These are phyloP conservation scores for Ophonus ardosiacus DNA, from an alignment of 2,888 invertebrate species.

Conservation along the genomic window DNA sequence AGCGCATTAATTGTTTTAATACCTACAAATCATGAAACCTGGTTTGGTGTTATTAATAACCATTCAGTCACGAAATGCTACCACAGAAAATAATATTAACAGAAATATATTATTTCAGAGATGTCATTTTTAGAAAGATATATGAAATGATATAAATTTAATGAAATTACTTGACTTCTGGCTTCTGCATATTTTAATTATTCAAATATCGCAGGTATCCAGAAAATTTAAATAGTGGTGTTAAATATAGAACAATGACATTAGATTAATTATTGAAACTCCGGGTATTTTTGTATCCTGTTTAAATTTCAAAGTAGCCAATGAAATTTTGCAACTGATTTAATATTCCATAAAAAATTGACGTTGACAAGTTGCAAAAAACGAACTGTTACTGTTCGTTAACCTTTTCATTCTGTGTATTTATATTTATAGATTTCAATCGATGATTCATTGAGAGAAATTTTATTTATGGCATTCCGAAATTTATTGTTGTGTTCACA, in stretches of 20 bases:
- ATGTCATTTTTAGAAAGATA: neutral
- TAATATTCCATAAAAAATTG: constrained; percentile 11
- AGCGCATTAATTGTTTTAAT: constrained; percentile 19
- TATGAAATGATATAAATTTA: neutral
- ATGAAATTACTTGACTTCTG: neutral
- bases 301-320: too few species aligned
- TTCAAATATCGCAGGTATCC: too few species aligned
- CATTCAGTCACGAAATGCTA: constrained; percentile 15
- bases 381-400: constrained; percentile 17
- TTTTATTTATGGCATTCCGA: constrained; percentile 16
- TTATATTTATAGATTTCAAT: constrained; percentile 28
- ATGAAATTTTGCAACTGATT: neutral
- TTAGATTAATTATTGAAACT: too few species aligned
- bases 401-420: neutral
- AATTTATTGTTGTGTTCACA: constrained; percentile 12
- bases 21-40: constrained; percentile 23
- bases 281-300: too few species aligned
- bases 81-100: neutral
- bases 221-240: too few species aligned
- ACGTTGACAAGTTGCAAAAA: constrained; percentile 21
- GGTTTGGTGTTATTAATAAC: constrained; percentile 11
- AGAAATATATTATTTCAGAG: neutral
- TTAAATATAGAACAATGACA: too few species aligned
- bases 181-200: neutral
- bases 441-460: constrained; percentile 16